Percentiles rank a stretch among this genome's conserved stretches.
Conservation (phyloP, 2,888 invertebrate genomes). For the Meliscaeva auricollis region DNA sequence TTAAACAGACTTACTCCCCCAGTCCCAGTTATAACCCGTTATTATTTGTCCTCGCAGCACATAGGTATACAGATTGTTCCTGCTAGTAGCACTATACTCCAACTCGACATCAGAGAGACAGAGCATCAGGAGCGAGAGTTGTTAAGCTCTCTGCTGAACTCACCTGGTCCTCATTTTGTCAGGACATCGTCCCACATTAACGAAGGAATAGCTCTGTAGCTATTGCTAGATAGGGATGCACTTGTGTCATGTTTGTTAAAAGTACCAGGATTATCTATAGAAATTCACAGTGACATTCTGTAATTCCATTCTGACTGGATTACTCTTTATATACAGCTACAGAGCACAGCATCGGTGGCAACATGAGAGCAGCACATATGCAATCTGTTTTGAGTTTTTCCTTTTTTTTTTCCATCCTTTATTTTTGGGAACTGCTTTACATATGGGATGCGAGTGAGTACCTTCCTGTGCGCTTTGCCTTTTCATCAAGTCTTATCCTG, state of each 20-base stretch:
- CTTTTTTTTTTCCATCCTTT: constrained; percentile 24
- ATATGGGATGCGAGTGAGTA: constrained; percentile 38
- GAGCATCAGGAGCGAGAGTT: constrained; percentile 44
- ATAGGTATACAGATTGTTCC: neutral
- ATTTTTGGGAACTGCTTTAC: constrained; percentile 62
- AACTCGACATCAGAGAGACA: constrained; percentile 11
- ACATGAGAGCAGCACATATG: constrained; percentile 58
- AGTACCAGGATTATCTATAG: constrained; percentile 75
- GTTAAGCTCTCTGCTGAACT: constrained; percentile 71
- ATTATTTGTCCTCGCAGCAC: constrained; percentile 1
- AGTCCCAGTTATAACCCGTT: constrained; percentile 2
- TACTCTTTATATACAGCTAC: constrained; percentile 51
- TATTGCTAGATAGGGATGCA: constrained; percentile 10
- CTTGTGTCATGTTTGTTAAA: constrained; percentile 72
- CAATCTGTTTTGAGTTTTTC: constrained; percentile 55
- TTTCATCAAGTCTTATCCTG: constrained; percentile 75
- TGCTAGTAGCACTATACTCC: neutral
- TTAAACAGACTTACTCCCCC: constrained; percentile 49
- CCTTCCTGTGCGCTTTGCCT: constrained; percentile 61
- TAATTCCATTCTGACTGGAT: constrained; percentile 75
- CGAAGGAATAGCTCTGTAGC: constrained; percentile 10
- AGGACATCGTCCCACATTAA: constrained; percentile 71
- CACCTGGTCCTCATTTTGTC: constrained; percentile 72
- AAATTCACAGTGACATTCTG: constrained; percentile 75
- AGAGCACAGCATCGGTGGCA: constrained; percentile 24